Base-by-base conservation (phyloP, 1,140 invertebrate species). In the Scylla paramamosain region DNA sequence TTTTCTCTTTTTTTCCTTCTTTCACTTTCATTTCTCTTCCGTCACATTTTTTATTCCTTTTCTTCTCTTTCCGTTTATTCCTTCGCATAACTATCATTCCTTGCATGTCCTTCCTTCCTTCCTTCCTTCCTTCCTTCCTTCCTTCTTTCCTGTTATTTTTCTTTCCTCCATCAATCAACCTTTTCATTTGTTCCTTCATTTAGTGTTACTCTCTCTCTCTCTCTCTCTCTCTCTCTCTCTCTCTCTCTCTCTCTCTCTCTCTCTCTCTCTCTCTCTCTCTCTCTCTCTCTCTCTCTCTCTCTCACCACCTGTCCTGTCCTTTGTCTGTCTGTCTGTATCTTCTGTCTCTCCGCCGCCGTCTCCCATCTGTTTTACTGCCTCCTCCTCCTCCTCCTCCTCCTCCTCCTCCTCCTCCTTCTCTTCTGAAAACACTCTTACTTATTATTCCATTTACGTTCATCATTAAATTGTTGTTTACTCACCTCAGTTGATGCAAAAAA, bases 301-400 rank as follows among this genome's bases (percentile, higher is more conserved):
- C 86, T 88, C 28, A 16, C 86, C 45, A 45, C 45, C 86, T 88
- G 32, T 46, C 29, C 45, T 46, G 32, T 46, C 45, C 86, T 46
- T 88, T 88, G 32, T 88, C 45, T 46, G 32, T 88, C 45, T 46
- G 31, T 46, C 45, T 46, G 32, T 46, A 45, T 88, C 45, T 46
- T 31, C 86, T 45, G 32, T 88, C 86, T 88, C 86, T 46, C 86
- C 32, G 31, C 45, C 86, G 32, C 45, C 86, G 31, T 45, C 86
- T 46, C 45, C 86, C 86, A 39, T 88, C 45, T 88, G 31, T 88
- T 88, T 46, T 88, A 39, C 86, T 46, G 16, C 45, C 45, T 39
- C 86, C 86, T 46, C 45, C 45, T 46, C 29, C 16, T 46, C 45
- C 86, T 29, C 28, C 45, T 48, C 31, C n/a, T 39, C 31, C 28